Conservation (phyloP, 2,113 vertebrate genomes). For the Anthoscopus minutus region DNA sequence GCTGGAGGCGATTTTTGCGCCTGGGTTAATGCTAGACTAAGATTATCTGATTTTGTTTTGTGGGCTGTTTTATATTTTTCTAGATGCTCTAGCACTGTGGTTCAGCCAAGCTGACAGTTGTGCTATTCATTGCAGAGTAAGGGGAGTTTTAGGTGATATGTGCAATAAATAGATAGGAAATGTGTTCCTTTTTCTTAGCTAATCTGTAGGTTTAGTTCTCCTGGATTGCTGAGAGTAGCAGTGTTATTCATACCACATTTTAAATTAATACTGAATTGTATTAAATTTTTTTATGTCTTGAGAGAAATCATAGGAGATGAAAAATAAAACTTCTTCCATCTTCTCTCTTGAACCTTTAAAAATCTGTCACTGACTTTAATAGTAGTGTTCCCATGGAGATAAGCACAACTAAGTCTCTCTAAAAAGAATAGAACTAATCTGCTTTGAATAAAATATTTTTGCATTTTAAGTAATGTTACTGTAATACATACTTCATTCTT, state of each 20-base stretch:
- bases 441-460: constrained; percentile 47
- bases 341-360: constrained; percentile 40
- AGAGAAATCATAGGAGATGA: neutral
- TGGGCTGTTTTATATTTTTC: neutral
- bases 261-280: neutral
- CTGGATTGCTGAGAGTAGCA: neutral
- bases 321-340: constrained; percentile 20
- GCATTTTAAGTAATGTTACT: constrained; percentile 42
- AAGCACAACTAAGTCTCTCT: constrained; percentile 34
- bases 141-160: neutral
- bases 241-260: neutral
- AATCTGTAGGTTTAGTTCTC: neutral
- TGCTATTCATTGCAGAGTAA: neutral
- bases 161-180: neutral
- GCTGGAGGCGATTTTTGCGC: neutral
- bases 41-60: neutral
- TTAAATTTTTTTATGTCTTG: neutral
- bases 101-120: neutral
- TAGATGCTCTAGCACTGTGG: neutral
- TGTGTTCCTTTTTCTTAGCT: neutral
- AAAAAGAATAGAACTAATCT: constrained; percentile 36
- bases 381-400: constrained; percentile 56
- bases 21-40: neutral
- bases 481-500: constrained; percentile 26
- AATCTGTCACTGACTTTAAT: constrained; percentile 47